Evolutionary conservation across 2,113 vertebrate genomes (phyloP), one percentile per base, ranked within the genome.

Genomic region (Gymnogyps californianus): DNA sequence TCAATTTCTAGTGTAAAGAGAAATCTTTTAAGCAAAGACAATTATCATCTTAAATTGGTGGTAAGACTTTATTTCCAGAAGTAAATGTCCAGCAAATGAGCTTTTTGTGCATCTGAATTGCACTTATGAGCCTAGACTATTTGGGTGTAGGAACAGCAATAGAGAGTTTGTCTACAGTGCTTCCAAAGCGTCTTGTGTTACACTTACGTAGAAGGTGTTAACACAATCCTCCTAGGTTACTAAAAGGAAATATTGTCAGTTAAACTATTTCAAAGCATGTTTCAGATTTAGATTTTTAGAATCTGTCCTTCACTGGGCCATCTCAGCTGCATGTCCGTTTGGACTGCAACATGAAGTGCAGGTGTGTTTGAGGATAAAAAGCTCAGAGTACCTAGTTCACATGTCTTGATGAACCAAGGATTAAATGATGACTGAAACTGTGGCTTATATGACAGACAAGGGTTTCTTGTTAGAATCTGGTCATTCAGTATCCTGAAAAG

Each of bases 41-140:
- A 38, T 84, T 75, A 54, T 59, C 42, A n/a, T 54, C 19, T 18
- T 55, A 59, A 91, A 79, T 58, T 82, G n/a, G 69, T 66, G n/a
- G 3, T 55, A 59, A 89, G 55, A 84, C 52, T 58, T 90, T 31
- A 55, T 71, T 84, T 92, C 40, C 21, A 54, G 51, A 67, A 82
- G 24, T 28, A 70, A 79, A n/a, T 46, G 78, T 66, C 70, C 72
- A 64, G 36, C 52, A 70, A 83, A 83, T 46, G 55, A 84, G 55
- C 7, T 81, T 75, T 86, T 62, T 66, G 51, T 86, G 64, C 40
- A 34, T 74, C 22, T 51, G 58, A 96, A 78, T 75, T 58, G 17
- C 42, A 51, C 31, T 65, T 16, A 6, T 0, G 13, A 87, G 67
- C 55, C 47, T 14, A 0, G 7, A 21, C 6, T 49, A 2, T 32